Base-by-base conservation (phyloP, 2,888 invertebrate species). In the Linyphia triangularis region DNA sequence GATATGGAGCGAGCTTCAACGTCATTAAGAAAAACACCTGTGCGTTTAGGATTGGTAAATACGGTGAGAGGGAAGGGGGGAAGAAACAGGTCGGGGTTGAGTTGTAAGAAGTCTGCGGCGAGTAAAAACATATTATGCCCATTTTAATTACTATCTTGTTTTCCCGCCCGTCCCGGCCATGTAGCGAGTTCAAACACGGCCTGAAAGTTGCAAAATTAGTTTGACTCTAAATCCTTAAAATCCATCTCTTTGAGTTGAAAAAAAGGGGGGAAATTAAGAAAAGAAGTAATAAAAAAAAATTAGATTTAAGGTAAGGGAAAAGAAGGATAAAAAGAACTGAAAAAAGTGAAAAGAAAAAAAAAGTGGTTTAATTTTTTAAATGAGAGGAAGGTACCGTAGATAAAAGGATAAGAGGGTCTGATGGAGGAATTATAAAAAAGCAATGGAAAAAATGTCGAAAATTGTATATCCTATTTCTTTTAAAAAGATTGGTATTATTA, bases 401-500 rank as follows among this genome's bases (percentile, higher is more conserved):
- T 88, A 88, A 88, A 88, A 73, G 81, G 86, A 88, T 88, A 81
- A 81, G 73, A 77, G 43, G 51, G 73, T 59, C 75, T 75, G 86
- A 79, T 88, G 75, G 86, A 69, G 65, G 69, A 79, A 81, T 88
- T 88, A 75, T 51, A 69, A 75, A 72, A 79, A 79, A 75, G 30
- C 51, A 30, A n/a, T 70, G 6, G 57, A 67, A 67, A 67, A 65
- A 75, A 57, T 37, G 13, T 51, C 30, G 61, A 59, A 81, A 88
- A 88, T 81, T 79, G 59, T 88, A 75, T 75, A 88, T 88, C 86
- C 86, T 75, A 81, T 88, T 85, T 85, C 85, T 70, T 88, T 88
- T 88, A 81, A 88, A 88, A 88, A 88, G 86, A 88, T 88, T 88
- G 86, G 81, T 88, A 88, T 88, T 88, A 88, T 73, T 88, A 88